These are phyloP conservation scores for Stigmatopora nigra DNA, from an alignment of 2,113 vertebrate species.

Conservation along the genomic window DNA sequence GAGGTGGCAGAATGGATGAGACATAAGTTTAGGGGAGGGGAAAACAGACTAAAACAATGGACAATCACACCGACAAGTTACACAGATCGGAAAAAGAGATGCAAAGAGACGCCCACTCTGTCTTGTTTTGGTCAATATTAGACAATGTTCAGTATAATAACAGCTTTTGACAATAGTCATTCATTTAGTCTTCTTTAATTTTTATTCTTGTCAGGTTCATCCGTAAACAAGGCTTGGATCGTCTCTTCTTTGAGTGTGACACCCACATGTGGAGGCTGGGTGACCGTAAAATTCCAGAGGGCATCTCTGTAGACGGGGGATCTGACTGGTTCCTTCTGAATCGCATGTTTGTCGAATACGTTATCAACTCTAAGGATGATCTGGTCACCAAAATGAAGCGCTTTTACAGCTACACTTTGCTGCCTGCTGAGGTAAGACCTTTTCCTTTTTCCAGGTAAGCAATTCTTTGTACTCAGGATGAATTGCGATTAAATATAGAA, in stretches of 20 bases:
- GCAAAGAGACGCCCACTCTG: neutral
- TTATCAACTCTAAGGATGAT: conserved; percentile 85
- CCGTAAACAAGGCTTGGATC: conserved; percentile 91
- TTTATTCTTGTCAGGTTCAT: conserved; percentile 76
- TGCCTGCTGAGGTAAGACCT: conserved; percentile 86
- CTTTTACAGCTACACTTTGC: conserved; percentile 91
- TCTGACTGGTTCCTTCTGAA: conserved; percentile 98
- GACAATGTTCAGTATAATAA: neutral
- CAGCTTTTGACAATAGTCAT: neutral
- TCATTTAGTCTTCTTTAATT: neutral
- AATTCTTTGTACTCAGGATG: conserved; percentile 6
- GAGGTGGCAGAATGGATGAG: too few species aligned
- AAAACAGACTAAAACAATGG: too few species aligned
- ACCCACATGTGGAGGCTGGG: conserved; percentile 98
- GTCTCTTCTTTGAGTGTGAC: conserved; percentile 93
- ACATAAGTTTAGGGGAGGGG: too few species aligned
- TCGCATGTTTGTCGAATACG: conserved; percentile 89
- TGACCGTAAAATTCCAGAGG: conserved; percentile 90
- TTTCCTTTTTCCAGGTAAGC: conserved; percentile 15
- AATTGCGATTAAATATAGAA: conserved; percentile 13
- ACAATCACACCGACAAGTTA: too few species aligned
- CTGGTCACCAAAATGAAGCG: conserved; percentile 92
- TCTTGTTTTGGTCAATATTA: neutral
- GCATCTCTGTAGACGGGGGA: conserved; percentile 87
- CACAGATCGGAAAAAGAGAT: too few species aligned